A percentile compares a stretch with the other conserved stretches of the same genome.
These are phyloP conservation scores for Microtus montanus DNA, from an alignment of 2,113 vertebrate genomes.

Conservation along the genomic window DNA sequence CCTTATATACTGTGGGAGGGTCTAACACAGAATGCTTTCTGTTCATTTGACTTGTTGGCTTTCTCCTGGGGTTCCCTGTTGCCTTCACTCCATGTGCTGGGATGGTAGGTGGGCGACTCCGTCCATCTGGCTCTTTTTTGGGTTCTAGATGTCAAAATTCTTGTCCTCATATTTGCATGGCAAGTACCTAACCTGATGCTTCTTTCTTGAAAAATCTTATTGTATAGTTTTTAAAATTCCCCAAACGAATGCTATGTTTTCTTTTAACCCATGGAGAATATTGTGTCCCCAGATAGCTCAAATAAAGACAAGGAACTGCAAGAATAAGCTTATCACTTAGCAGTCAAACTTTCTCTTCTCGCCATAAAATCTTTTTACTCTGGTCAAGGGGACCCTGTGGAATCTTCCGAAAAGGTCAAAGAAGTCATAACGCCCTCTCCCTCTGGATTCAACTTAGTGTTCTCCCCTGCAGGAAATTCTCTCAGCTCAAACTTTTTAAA, in stretches of 20 bases:
- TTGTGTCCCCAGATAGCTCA: conserved; percentile 2
- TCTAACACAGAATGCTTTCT: neutral
- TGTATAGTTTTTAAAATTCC: neutral
- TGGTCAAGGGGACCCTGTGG: neutral
- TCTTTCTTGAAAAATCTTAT: neutral
- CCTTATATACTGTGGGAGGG: no score
- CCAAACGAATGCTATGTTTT: neutral
- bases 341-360: neutral
- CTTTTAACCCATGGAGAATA: conserved; percentile 6
- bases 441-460: rapidly evolving
- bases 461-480: neutral
- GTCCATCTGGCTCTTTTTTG: neutral
- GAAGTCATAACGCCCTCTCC: neutral
- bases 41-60: neutral
- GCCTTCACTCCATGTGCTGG: neutral
- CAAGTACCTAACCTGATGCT: neutral
- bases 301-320: neutral
- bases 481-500: neutral
- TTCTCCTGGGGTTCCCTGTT: neutral
- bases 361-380: neutral
- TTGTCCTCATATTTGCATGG: no score
- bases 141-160: neutral
- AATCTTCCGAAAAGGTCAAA: neutral
- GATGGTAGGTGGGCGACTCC: neutral
- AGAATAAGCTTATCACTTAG: conserved; percentile 11